Percentiles rank a stretch among this genome's conserved stretches.
Evolutionary conservation across 2,113 vertebrate genomes (phyloP).

Genomic region (Callipepla californica): DNA sequence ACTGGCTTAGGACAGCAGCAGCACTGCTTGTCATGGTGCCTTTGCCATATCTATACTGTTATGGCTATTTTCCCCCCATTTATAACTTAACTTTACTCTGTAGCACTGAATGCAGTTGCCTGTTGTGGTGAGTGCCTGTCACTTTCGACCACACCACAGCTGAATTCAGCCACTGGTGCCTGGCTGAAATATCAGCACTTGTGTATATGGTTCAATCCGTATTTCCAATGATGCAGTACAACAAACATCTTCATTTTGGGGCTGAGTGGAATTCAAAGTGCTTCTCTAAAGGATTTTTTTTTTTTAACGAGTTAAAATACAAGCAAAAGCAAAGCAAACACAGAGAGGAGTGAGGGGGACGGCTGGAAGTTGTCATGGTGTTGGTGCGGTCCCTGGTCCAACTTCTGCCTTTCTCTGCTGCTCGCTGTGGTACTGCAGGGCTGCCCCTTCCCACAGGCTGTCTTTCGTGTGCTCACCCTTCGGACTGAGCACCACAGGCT

Average conservation of each 20-base stretch:
- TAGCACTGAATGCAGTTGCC: not conserved
- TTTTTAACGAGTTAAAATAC: not conserved
- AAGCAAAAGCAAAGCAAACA: not conserved
- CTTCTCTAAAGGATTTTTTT: not conserved
- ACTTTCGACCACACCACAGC: not conserved
- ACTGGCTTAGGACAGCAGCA: not conserved
- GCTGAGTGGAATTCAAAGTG: not conserved
- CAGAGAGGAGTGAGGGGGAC: not conserved
- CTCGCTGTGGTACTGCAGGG: not conserved
- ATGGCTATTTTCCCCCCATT: not conserved
- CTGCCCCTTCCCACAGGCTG: not conserved
- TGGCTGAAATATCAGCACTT: not conserved
- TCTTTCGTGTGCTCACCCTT: not conserved
- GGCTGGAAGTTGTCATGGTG: not conserved
- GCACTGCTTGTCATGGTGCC: not conserved
- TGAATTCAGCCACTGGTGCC: not conserved
- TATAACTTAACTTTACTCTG: not conserved
- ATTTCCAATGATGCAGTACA: not conserved
- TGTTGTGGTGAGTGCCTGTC: not conserved
- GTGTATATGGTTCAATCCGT: not conserved
- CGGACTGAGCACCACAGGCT: accelerated
- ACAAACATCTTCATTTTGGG: not conserved
- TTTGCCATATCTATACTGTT: not conserved
- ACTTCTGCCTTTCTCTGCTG: not conserved
- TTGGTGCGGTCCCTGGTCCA: not conserved